Evolutionary conservation across 2,113 vertebrate species (phyloP), one percentile per base, ranked within the genome.

Genomic region (Hylia prasina): DNA sequence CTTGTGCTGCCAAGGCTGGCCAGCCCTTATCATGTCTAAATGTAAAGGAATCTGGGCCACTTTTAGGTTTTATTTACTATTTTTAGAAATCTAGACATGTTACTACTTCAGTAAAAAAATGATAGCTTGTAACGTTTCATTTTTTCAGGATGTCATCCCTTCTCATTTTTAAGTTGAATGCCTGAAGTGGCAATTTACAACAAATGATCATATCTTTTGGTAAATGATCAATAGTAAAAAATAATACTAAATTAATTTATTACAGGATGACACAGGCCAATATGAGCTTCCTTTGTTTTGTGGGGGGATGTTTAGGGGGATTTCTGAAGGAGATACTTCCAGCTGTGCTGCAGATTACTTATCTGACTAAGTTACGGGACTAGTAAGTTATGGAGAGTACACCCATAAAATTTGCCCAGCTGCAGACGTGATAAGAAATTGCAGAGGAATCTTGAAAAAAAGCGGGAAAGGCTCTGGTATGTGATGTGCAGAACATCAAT

Each of bases 401-500:
- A 6, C 9, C n/a, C 5, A 2, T 15, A 66, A 61, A 48, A 70
- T 66, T 19, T 71, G n/a, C n/a, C 31, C 10, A 70, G n/a, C 18
- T 31, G n/a, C 15, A 69, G 58, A 60, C 22, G 8, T 44, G 54
- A 20, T 70, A 9, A 76, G 44, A 75, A 73, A 69, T 24, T 65
- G 24, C 28, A 61, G 54, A 70, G 37, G 45, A 81, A 70, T 31
- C 24, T 28, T 57, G 37, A 27, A 51, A 68, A 69, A 42, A 58
- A 39, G 10, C 0, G 1, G 15, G 3, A 18, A 31, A 48, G 17
- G 1, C 10, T 31, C 15, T 48, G 12, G 8, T 28, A 11, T 3
- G 9, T 25, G 15, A 6, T 20, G 12, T 24, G 33, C 25, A n/a
- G n/a, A 57, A 3, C 10, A 13, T 16, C 1, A 1, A 15, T 33